phyloP scores from a whole-genome alignment of 2,113 vertebrate species.

The Amazona vittata region DNA sequence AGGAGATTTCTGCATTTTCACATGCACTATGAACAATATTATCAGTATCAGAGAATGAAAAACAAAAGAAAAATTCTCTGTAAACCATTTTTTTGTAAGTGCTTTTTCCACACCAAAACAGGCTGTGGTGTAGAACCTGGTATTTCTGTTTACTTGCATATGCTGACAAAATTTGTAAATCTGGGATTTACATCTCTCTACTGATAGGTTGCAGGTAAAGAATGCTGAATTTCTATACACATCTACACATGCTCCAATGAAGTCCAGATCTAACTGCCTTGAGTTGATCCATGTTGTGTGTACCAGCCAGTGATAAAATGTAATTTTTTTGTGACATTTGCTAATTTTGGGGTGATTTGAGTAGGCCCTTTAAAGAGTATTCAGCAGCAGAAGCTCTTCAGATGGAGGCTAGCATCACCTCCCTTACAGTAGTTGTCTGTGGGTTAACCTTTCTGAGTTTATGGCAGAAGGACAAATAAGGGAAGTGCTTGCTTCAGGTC shows the following conservation, averaged over 20 bases:
- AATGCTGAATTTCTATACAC: neutral
- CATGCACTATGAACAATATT: neutral
- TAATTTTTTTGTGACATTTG: neutral
- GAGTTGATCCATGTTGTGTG: neutral
- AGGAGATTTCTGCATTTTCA: neutral
- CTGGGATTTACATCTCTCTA: neutral
- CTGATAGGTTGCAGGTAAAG: neutral
- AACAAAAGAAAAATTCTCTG: neutral
- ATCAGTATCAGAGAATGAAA: neutral
- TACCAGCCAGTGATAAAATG: neutral
- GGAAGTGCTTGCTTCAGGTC: neutral
- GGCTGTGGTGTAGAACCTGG: neutral
- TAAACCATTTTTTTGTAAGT: neutral
- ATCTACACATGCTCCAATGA: neutral
- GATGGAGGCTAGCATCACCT: accelerated
- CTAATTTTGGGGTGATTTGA: neutral
- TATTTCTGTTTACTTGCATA: neutral
- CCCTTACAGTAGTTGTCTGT: neutral
- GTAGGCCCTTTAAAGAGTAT: neutral
- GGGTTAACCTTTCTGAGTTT: neutral
- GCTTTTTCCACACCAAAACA: neutral
- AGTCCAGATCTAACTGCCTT: neutral
- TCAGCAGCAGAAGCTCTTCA: neutral
- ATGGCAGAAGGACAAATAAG: neutral
- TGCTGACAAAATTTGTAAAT: neutral